Percentiles rank a stretch among this genome's conserved stretches.
Evolutionary conservation across 2,888 invertebrate genomes (phyloP).

Genomic region (Spialia ferax): DNA sequence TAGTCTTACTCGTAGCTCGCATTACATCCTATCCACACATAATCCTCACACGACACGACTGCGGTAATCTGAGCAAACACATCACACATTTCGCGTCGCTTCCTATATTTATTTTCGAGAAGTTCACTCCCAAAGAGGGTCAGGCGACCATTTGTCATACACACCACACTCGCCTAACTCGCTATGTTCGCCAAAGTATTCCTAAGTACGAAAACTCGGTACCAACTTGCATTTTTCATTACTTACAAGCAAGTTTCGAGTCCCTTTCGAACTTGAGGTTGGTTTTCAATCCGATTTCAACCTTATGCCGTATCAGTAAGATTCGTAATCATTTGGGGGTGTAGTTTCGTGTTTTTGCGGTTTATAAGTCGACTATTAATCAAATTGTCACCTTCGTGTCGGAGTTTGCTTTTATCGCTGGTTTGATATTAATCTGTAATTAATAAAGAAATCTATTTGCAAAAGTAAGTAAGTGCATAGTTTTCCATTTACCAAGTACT

Average conservation of each 20-base stretch:
- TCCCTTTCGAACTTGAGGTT: not conserved
- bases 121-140: conserved; percentile 61
- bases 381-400: conserved; percentile 39
- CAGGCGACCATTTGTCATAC: conserved; percentile 73
- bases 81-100: conserved; percentile 21
- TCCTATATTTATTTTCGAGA: conserved; percentile 56
- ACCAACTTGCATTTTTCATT: conserved; percentile 52
- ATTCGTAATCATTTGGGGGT: not conserved
- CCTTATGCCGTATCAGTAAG: not conserved
- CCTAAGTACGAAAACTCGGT: conserved; percentile 57
- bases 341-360: conserved; percentile 29
- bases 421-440: conserved; percentile 38
- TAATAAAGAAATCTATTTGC: conserved; percentile 23
- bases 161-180: conserved; percentile 45
- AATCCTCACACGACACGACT: conserved; percentile 16
- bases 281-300: not conserved
- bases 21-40: conserved; percentile 8
- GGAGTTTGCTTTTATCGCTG: conserved; percentile 31
- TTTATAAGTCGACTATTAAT: conserved; percentile 32
- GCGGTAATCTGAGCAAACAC: conserved; percentile 16
- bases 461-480: not conserved
- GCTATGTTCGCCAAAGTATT: conserved; percentile 65
- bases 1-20: not conserved
- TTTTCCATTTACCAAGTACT: no score
- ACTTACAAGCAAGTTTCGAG: conserved; percentile 35